A percentile compares a stretch with the other conserved stretches of the same genome.
Conservation (phyloP, 1,140 invertebrate genomes). For the Doryteuthis pealeii region DNA sequence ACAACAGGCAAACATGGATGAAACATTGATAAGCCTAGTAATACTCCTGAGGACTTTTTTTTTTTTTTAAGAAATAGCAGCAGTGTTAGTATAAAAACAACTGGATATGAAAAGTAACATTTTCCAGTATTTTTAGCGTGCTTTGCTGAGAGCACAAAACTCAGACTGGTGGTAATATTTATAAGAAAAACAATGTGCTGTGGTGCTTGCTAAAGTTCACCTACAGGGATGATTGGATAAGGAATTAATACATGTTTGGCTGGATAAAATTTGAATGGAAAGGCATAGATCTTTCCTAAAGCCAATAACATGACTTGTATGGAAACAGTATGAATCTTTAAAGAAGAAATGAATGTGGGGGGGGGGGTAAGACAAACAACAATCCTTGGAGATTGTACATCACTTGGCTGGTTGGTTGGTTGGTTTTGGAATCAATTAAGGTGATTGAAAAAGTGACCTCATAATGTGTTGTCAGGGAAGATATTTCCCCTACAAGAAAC, state of each 20-base stretch:
- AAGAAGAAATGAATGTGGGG: too few species aligned
- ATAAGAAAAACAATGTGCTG: not conserved
- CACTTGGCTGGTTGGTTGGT: too few species aligned
- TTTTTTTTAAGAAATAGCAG: not conserved
- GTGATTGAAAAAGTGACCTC: too few species aligned
- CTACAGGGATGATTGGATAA: not conserved
- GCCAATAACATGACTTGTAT: not conserved
- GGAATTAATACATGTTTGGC: not conserved
- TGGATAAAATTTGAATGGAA: too few species aligned
- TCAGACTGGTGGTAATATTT: not conserved
- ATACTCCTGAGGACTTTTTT: not conserved
- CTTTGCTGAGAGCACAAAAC: not conserved
- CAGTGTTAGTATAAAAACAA: not conserved
- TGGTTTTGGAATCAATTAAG: too few species aligned
- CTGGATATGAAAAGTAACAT: not conserved
- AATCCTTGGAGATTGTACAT: too few species aligned
- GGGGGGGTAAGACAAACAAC: too few species aligned
- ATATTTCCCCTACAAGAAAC: too few species aligned
- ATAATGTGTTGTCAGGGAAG: too few species aligned
- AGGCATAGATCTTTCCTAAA: not conserved
- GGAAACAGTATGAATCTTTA: too few species aligned
- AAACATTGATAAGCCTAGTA: not conserved
- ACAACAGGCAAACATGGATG: not conserved
- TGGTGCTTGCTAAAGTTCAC: not conserved
- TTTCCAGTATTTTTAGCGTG: not conserved